Percentiles rank a stretch among this genome's conserved stretches.
Conservation (phyloP, 2,113 vertebrate species). For the Gasterosteus aculeatus region DNA sequence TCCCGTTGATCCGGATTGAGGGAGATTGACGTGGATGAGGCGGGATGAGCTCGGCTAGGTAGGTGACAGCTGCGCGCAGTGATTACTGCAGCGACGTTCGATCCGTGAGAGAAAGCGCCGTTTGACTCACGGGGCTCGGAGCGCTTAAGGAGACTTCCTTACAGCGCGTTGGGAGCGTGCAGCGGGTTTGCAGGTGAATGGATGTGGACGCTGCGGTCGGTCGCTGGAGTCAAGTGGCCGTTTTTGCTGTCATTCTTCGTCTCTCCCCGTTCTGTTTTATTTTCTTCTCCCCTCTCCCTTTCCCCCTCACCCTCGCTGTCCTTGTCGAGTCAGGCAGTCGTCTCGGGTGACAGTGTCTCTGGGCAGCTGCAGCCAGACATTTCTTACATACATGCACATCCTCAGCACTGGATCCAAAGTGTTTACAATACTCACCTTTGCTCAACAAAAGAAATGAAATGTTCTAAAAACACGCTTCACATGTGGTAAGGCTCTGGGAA, state of each 20-base stretch:
- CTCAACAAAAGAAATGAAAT: not conserved
- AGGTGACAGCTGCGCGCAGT: slow-evolving; percentile 38
- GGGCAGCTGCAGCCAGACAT: slow-evolving; percentile 39
- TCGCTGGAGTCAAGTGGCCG: slow-evolving; percentile 52
- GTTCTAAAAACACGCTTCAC: not conserved
- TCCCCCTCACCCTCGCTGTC: slow-evolving; percentile 46
- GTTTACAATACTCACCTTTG: slow-evolving; percentile 13
- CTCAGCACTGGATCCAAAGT: slow-evolving; percentile 5
- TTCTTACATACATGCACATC: slow-evolving; percentile 61
- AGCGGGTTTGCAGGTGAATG: not conserved
- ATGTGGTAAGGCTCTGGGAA: not conserved
- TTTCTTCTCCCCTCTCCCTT: slow-evolving; percentile 12
- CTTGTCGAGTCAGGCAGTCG: slow-evolving; percentile 76
- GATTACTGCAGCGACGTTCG: slow-evolving; percentile 18
- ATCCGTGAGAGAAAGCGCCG: slow-evolving; percentile 8
- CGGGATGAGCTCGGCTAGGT: slow-evolving; percentile 45
- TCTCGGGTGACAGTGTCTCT: slow-evolving; percentile 67
- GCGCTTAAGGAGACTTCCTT: not conserved
- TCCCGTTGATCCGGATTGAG: slow-evolving; percentile 68
- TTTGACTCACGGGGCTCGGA: not conserved
- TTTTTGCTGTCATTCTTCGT: slow-evolving; percentile 34
- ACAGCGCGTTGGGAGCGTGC: not conserved
- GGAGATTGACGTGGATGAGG: slow-evolving; percentile 65
- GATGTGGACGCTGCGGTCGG: slow-evolving; percentile 4
- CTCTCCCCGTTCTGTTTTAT: slow-evolving; percentile 17